These are phyloP conservation scores for Pygoscelis antarcticus DNA, from an alignment of 2,113 vertebrate species.

Conservation along the genomic window DNA sequence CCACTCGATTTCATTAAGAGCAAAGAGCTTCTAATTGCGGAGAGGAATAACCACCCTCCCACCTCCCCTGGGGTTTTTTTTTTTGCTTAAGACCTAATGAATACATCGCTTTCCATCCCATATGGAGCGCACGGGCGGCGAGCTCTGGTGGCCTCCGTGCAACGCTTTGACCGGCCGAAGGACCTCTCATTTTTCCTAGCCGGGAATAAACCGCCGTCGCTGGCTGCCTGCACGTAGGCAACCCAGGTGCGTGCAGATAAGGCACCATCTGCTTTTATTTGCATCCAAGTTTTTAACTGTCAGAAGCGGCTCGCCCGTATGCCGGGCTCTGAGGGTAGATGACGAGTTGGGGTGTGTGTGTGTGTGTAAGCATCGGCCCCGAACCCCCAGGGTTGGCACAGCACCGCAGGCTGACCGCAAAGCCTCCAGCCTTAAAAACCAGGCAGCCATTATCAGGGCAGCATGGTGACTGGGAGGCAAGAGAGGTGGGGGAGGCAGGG, in stretches of 20 bases:
- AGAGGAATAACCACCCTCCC: neutral
- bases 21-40: neutral
- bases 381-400: neutral
- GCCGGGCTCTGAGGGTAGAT: rapidly evolving
- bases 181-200: neutral
- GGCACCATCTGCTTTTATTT: conserved; percentile 36
- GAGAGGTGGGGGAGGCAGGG: neutral
- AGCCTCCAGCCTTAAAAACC: neutral
- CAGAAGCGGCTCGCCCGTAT: rapidly evolving
- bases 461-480: neutral
- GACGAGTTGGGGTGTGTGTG: no score
- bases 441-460: neutral
- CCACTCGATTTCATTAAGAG: neutral
- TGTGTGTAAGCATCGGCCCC: neutral
- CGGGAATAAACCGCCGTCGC: rapidly evolving
- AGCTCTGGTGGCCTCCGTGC: neutral
- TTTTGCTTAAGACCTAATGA: neutral
- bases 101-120: neutral
- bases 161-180: rapidly evolving
- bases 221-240: neutral
- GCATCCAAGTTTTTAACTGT: neutral
- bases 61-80: neutral
- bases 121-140: rapidly evolving
- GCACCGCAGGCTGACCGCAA: rapidly evolving
- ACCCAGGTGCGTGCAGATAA: neutral